phyloP scores from a whole-genome alignment of 2,797 vertebrate genomes.

The Darevskia mixta region DNA sequence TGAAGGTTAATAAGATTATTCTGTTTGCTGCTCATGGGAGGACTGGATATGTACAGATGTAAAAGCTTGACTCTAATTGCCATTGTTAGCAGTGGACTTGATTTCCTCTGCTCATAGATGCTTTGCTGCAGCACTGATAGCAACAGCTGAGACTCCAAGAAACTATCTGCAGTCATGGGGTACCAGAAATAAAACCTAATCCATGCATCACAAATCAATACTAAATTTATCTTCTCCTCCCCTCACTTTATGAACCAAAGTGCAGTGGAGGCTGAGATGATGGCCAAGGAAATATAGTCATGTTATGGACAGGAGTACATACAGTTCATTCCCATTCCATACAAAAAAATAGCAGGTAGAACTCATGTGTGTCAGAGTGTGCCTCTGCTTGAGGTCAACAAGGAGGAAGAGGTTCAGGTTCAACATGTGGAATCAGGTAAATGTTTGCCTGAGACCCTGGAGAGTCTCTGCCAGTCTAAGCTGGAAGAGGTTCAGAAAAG shows the following conservation, averaged over 20 bases:
- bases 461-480: too few species aligned
- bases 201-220: background rate
- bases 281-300: background rate
- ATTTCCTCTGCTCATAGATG: background rate
- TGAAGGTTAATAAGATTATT: slow-evolving; percentile 29
- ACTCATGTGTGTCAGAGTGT: background rate
- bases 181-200: background rate
- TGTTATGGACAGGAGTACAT: background rate
- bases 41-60: background rate
- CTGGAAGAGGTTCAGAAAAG: too few species aligned
- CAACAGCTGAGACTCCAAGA: background rate
- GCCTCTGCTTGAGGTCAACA: too few species aligned
- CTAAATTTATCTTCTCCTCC: background rate
- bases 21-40: slow-evolving; percentile 5
- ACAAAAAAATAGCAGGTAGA: background rate
- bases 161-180: background rate
- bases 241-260: background rate
- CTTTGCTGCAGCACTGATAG: background rate
- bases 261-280: background rate
- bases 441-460: too few species aligned
- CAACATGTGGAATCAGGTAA: too few species aligned
- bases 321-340: background rate
- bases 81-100: background rate
- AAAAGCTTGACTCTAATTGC: background rate
- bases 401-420: too few species aligned